phyloP scores from a whole-genome alignment of 2,888 invertebrate species.

The Priocnemis perturbator region DNA sequence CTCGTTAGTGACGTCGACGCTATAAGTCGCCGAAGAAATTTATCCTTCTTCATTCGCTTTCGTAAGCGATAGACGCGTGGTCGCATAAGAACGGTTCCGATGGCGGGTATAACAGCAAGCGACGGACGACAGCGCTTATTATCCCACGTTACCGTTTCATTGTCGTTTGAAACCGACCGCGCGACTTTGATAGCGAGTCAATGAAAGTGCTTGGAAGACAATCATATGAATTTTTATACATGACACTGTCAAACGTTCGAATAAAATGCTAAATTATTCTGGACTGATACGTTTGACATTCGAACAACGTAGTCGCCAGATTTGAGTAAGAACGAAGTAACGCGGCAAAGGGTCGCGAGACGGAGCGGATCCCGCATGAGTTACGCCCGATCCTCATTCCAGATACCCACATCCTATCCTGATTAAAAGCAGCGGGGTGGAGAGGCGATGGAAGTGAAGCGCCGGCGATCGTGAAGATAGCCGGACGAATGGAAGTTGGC shows the following conservation, averaged over 20 bases:
- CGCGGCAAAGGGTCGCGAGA: background rate
- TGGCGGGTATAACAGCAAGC: too few species aligned
- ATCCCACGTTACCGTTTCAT: too few species aligned
- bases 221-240: too few species aligned
- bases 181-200: too few species aligned
- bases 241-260: too few species aligned
- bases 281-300: too few species aligned
- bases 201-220: too few species aligned
- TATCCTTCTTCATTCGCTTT: conserved; percentile 22
- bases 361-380: conserved; percentile 7
- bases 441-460: background rate
- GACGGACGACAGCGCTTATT: too few species aligned
- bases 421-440: conserved; percentile 6
- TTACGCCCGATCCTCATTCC: background rate
- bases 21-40: conserved; percentile 46
- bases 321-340: too few species aligned
- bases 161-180: too few species aligned
- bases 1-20: conserved; percentile 54
- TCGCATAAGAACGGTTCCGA: conserved; percentile 4
- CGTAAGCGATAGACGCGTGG: conserved; percentile 5
- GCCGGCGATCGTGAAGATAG: conserved; percentile 17
- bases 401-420: conserved; percentile 27
- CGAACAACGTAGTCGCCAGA: too few species aligned
- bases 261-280: too few species aligned
- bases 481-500: background rate